Evolutionary conservation across 2,888 invertebrate species (phyloP).

Genomic region (Cecidostiba fungosa): DNA sequence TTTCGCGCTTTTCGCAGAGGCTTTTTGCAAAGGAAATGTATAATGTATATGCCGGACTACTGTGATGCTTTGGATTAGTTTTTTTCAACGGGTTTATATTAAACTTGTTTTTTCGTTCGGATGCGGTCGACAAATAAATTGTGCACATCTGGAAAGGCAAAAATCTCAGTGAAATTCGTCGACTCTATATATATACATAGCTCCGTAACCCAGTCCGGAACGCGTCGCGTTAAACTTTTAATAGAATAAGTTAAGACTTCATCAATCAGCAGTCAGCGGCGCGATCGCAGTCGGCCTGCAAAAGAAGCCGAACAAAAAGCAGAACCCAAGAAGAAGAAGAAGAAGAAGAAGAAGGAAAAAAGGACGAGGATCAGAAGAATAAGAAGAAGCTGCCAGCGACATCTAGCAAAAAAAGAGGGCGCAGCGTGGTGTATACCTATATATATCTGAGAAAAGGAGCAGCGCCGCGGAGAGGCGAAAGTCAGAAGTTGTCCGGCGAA

Average conservation of each 20-base stretch:
- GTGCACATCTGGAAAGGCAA: neutral
- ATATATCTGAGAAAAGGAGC: neutral
- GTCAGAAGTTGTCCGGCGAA: slow-evolving; percentile 37
- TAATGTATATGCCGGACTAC: neutral
- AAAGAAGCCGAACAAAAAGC: neutral
- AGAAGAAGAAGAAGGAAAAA: neutral
- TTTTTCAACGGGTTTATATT: neutral
- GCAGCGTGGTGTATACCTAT: neutral
- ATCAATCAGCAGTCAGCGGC: slow-evolving; percentile 20
- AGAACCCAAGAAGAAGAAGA: neutral
- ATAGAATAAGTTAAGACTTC: slow-evolving; percentile 38
- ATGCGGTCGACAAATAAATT: too few species aligned
- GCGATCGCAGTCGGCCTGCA: neutral
- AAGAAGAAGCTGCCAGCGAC: slow-evolving; percentile 10
- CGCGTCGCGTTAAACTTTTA: slow-evolving; percentile 3
- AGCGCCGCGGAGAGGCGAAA: neutral
- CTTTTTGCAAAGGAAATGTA: neutral
- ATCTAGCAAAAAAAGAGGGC: slow-evolving; percentile 1
- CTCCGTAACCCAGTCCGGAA: neutral
- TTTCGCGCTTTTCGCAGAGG: neutral
- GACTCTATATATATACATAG: neutral
- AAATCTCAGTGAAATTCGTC: neutral
- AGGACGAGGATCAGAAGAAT: slow-evolving; percentile 18
- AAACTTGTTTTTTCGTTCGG: neutral
- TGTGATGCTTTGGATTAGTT: neutral